phyloP scores from a whole-genome alignment of 2,113 vertebrate species.

The Tachysurus vachellii region DNA sequence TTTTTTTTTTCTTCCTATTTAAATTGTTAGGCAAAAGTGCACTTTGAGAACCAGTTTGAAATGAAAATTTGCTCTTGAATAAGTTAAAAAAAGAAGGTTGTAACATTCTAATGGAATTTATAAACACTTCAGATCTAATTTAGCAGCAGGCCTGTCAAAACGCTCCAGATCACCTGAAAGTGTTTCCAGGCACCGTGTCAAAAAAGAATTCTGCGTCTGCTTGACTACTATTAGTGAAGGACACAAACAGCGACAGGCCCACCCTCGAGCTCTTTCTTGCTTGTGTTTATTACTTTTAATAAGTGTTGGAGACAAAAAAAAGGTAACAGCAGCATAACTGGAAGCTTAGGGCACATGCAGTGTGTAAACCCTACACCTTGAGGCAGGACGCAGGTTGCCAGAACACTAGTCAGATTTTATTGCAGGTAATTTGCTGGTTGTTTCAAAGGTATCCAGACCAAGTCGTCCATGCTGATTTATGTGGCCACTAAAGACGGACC shows the following conservation, averaged over 20 bases:
- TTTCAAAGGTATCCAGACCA: conserved; percentile 72
- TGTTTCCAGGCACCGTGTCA: conserved; percentile 60
- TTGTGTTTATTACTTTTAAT: conserved; percentile 73
- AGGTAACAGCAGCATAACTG: conserved; percentile 59
- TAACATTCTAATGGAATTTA: conserved; percentile 65
- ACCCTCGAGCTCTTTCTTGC: conserved; percentile 49
- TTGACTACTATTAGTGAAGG: conserved; percentile 13
- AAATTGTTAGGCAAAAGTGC: conserved; percentile 59
- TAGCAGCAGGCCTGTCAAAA: conserved; percentile 56
- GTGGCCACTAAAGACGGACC: conserved; percentile 51
- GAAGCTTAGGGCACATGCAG: conserved; percentile 49
- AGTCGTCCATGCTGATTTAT: conserved; percentile 68
- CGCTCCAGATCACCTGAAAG: conserved; percentile 65
- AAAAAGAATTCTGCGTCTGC: conserved; percentile 33
- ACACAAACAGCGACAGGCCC: conserved; percentile 50
- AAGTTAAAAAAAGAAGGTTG: conserved; percentile 55
- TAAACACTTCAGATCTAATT: conserved; percentile 67
- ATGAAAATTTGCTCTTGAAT: conserved; percentile 55
- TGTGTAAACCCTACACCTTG: conserved; percentile 62
- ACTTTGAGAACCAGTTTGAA: conserved; percentile 45
- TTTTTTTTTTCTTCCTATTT: conserved; percentile 52
- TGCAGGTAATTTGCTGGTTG: conserved; percentile 73
- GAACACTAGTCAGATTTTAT: conserved; percentile 67
- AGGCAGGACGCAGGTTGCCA: conserved; percentile 49
- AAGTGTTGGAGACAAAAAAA: conserved; percentile 63